A percentile compares a stretch with the other conserved stretches of the same genome.
Evolutionary conservation across 2,888 invertebrate species (phyloP).

Genomic region (Lepeophtheirus nordmannii): DNA sequence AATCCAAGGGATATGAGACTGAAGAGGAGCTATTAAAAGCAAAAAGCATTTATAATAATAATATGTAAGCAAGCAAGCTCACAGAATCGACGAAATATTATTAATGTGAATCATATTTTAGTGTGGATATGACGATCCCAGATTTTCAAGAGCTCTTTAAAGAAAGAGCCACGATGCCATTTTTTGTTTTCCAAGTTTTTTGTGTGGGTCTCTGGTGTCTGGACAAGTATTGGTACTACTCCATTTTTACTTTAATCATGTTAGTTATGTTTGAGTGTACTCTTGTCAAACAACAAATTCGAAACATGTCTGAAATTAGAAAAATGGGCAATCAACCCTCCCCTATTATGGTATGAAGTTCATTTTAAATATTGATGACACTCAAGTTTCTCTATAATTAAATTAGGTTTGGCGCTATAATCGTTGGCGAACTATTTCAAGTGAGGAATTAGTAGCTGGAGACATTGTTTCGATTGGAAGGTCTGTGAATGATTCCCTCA

Average conservation of each 20-base stretch:
- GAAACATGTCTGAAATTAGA: constrained; percentile 95
- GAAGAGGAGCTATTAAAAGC: constrained; percentile 60
- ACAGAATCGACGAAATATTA: no score
- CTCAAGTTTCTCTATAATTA: constrained; percentile 29
- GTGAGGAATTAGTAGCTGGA: constrained; percentile 80
- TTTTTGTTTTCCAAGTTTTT: constrained; percentile 99
- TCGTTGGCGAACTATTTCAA: constrained; percentile 69
- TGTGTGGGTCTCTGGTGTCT: constrained; percentile 97
- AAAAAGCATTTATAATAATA: constrained; percentile 70
- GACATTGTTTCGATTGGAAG: constrained; percentile 87
- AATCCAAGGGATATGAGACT: constrained; percentile 71
- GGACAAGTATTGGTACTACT: constrained; percentile 69
- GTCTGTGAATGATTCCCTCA: constrained; percentile 67
- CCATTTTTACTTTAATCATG: constrained; percentile 89
- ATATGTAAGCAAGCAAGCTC: constrained; percentile 46
- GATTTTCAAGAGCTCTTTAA: constrained; percentile 91
- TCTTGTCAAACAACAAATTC: constrained; percentile 87
- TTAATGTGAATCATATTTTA: constrained; percentile 30
- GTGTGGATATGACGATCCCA: constrained; percentile 68
- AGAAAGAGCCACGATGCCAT: constrained; percentile 95
- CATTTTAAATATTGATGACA: not conserved
- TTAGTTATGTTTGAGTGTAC: constrained; percentile 92
- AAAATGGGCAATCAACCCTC: constrained; percentile 99
- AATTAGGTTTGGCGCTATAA: constrained; percentile 78
- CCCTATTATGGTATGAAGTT: constrained; percentile 47